Evolutionary conservation across 2,113 vertebrate species (phyloP), one percentile per base, ranked within the genome.

Genomic region (Nothocercus nigrocapillus): DNA sequence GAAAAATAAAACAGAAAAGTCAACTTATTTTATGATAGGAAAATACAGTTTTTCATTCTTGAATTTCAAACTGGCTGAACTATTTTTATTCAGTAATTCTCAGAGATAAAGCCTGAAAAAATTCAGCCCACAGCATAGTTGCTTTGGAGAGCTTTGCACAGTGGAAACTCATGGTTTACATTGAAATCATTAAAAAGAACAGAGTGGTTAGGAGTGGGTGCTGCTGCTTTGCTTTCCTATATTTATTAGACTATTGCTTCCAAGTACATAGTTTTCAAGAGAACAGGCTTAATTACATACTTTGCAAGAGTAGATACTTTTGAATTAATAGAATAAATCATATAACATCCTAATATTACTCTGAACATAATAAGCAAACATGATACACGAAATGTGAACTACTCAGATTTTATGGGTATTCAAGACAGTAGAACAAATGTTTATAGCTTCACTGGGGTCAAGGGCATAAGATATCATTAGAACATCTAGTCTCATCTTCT

Each of bases 401-500:
- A 42, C 45, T 83, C 73, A 61, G 25, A 70, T 91, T 89, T 67
- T 82, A 70, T 82, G 79, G 91, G 22, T 75, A 61, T 81, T 84
- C 24, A 88, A 88, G 75, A 78, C 59, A 64, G 59, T 82, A 84
- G 68, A 47, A 88, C 2, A 63, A 73, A 11, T 64, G 85, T 93
- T 86, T 82, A 44, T 88, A 63, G 69, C 53, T 94, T 92, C 90
- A 25, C 59, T 86, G 69, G 7, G 25, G 24, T 84, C 88, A 84
- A 86, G 73, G 62, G 77, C 77, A 53, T 78, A 51, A 94, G 90
- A 83, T 78, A 64, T 67, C 73, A 22, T 56, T 82, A n/a, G 72
- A 90, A 72, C 64, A 86, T 95, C 73, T 94, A 77, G 42, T 76
- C 88, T 91, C 91, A 88, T 95, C 91, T 85, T 93, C 64, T 88